phyloP scores from a whole-genome alignment of 2,888 invertebrate species.

The Eupithecia vulgata region DNA sequence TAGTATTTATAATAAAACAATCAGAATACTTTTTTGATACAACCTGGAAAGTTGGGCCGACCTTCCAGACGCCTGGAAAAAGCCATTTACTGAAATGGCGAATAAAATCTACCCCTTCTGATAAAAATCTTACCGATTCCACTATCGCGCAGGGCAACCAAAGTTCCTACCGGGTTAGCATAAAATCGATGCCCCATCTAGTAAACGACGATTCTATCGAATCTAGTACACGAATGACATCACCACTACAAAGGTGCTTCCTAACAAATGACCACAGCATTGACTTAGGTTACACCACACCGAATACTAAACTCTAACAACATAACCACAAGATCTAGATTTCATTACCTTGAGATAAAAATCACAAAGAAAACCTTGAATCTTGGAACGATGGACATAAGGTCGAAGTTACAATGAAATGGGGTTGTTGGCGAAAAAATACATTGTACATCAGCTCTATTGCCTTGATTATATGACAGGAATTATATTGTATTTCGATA shows the following conservation, averaged over 20 bases:
- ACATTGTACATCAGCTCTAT: conserved; percentile 5
- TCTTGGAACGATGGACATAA: background rate
- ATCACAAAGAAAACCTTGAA: conserved; percentile 2
- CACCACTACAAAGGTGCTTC: conserved; percentile 54
- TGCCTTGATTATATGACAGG: conserved; percentile 8
- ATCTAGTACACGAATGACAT: conserved; percentile 52
- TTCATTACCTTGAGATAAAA: background rate
- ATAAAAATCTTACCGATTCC: background rate
- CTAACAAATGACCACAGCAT: conserved; percentile 58
- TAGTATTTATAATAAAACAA: too few species aligned
- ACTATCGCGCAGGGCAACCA: background rate
- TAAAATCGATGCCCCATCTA: conserved; percentile 35
- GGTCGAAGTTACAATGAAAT: background rate
- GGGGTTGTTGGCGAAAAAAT: conserved; percentile 9
- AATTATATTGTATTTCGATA: conserved; percentile 7
- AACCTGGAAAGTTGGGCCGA: too few species aligned
- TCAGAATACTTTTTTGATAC: background rate
- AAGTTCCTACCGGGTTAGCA: background rate
- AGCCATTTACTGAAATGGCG: background rate
- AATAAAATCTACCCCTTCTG: conserved; percentile 1
- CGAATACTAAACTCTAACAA: conserved; percentile 16
- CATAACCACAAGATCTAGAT: background rate
- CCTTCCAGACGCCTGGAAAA: background rate
- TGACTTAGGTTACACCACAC: conserved; percentile 43
- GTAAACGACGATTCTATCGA: conserved; percentile 31